These are phyloP conservation scores for Protobothrops mucrosquamatus DNA, from an alignment of 2,113 vertebrate genomes.

Conservation along the genomic window DNA sequence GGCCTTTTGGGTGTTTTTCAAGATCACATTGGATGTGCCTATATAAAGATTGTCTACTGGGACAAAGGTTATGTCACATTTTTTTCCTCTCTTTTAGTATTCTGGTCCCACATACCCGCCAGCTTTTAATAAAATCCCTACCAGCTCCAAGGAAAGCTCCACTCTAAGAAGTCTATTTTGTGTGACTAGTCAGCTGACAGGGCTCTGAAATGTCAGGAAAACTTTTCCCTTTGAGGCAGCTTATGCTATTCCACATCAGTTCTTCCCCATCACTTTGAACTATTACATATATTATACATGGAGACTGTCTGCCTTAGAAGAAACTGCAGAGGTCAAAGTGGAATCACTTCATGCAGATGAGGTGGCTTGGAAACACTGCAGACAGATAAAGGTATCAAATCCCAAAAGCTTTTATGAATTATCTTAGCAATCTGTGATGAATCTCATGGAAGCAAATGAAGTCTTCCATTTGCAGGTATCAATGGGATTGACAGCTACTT, in stretches of 20 bases:
- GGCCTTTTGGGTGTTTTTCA: neutral
- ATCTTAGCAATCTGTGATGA: neutral
- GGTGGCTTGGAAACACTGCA: neutral
- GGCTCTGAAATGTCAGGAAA: neutral
- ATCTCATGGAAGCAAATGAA: neutral
- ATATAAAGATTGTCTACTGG: neutral
- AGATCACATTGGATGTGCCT: neutral
- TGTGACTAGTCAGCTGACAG: neutral
- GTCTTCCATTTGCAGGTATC: neutral
- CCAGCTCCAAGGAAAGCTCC: neutral
- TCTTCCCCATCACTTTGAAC: neutral
- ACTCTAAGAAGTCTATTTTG: neutral
- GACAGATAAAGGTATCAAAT: neutral
- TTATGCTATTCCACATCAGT: neutral
- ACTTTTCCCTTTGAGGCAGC: neutral
- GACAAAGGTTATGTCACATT: neutral
- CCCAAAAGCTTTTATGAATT: neutral
- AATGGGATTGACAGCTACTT: neutral
- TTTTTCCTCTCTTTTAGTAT: neutral
- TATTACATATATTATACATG: constrained; percentile 11
- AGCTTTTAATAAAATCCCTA: neutral
- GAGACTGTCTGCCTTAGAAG: neutral
- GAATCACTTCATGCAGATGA: neutral
- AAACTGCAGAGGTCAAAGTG: neutral
- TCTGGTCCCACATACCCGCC: neutral